Evolutionary conservation across 2,888 invertebrate species (phyloP).

Genomic region (Chironomus riparius): DNA sequence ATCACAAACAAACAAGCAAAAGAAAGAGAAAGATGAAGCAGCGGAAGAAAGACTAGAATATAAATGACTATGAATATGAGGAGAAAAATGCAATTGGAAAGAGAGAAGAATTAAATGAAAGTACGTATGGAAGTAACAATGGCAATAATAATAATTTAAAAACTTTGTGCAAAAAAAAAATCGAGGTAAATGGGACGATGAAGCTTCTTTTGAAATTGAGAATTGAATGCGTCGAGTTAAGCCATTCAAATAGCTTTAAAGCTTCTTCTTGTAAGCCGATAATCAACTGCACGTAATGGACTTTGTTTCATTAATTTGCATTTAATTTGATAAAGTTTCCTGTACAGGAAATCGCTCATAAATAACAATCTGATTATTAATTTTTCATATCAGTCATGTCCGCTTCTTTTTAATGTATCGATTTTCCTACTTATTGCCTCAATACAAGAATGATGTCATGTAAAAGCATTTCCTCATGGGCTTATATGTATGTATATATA

Average conservation of each 20-base stretch:
- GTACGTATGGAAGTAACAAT: slow-evolving; percentile 21
- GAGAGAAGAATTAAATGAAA: slow-evolving; percentile 23
- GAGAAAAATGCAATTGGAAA: not conserved
- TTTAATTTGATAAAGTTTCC: too few relatives aligned
- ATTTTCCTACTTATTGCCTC: not conserved
- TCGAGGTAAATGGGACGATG: slow-evolving; percentile 25
- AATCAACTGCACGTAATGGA: too few relatives aligned
- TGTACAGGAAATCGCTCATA: not conserved
- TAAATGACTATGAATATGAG: slow-evolving; percentile 14
- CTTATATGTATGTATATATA: too few relatives aligned
- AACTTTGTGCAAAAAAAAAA: slow-evolving; percentile 14
- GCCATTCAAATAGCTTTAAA: too few relatives aligned
- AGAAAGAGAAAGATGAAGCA: not conserved
- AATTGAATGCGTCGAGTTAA: not conserved
- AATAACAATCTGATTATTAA: not conserved
- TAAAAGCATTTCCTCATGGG: too few relatives aligned
- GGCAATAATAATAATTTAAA: slow-evolving; percentile 25
- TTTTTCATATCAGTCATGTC: not conserved
- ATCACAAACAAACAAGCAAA: not conserved
- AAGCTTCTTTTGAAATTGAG: not conserved
- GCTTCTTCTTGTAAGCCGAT: too few relatives aligned
- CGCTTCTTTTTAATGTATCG: not conserved
- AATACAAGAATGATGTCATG: too few relatives aligned
- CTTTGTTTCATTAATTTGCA: too few relatives aligned
- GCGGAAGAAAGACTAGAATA: slow-evolving; percentile 26